Evolutionary conservation across 1,140 invertebrate species (phyloP).

Genomic region (Sipha flava): DNA sequence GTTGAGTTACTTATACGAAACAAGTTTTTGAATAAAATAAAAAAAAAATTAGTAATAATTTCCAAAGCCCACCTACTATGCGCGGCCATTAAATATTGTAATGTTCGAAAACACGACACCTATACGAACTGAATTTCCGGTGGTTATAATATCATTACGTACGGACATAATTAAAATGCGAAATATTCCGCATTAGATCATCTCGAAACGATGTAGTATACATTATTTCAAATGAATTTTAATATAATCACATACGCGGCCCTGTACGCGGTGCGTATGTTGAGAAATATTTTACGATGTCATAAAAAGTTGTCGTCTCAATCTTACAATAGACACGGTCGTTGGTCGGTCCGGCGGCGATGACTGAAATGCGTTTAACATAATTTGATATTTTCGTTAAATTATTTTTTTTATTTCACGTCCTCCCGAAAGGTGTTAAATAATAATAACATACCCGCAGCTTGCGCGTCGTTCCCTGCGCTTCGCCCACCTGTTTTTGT

Average conservation of each 20-base stretch:
- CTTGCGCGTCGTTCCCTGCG: neutral
- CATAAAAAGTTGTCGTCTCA: neutral
- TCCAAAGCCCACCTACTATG: slow-evolving; percentile 1
- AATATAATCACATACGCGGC: no score
- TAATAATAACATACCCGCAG: neutral
- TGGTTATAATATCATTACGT: neutral
- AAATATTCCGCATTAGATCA: neutral
- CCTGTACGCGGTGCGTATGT: neutral
- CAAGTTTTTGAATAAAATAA: neutral
- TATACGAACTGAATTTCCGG: neutral
- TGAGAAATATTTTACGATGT: slow-evolving; percentile 4
- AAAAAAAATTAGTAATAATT: neutral
- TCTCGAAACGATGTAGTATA: neutral
- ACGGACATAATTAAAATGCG: neutral
- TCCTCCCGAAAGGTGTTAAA: slow-evolving; percentile 9
- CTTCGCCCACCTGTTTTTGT: neutral
- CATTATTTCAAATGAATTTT: no score
- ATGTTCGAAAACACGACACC: neutral
- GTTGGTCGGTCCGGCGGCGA: no score
- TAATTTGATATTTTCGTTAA: neutral
- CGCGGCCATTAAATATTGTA: neutral
- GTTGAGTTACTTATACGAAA: no score
- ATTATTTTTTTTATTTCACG: neutral
- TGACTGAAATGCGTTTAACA: neutral
- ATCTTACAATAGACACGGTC: neutral